Conservation (phyloP, 2,797 vertebrate genomes). For the Sebastes trivittatus region DNA sequence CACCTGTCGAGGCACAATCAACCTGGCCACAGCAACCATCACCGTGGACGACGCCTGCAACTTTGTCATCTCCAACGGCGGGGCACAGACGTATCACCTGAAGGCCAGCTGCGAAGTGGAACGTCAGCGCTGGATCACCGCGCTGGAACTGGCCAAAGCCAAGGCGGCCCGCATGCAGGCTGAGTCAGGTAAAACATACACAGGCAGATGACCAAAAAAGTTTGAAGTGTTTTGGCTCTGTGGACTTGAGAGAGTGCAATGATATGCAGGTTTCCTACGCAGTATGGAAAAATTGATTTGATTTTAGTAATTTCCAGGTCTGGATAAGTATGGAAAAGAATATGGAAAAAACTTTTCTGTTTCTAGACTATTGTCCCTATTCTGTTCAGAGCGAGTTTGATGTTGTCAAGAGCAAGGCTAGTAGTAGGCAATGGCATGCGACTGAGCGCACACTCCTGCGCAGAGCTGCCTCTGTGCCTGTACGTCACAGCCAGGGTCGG, state of each 20-base stretch:
- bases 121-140: constrained; percentile 95
- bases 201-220: neutral
- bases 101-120: constrained; percentile 98
- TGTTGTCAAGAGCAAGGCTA: no score
- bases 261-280: no score
- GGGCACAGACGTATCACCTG: constrained; percentile 96
- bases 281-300: no score
- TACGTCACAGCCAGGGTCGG: no score
- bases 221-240: neutral
- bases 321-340: no score
- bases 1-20: constrained; percentile 96
- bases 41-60: constrained; percentile 98
- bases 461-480: no score
- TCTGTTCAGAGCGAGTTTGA: no score
- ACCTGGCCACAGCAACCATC: constrained; percentile 95
- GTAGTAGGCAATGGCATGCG: no score
- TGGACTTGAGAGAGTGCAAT: neutral
- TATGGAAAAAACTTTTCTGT: no score
- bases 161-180: constrained; percentile 95
- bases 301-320: no score
- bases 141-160: constrained; percentile 94
- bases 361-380: no score
- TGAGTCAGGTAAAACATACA: constrained; percentile 87
- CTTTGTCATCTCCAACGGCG: constrained; percentile 96
- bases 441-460: no score